Evolutionary conservation across 2,797 vertebrate genomes (phyloP).

Genomic region (Brachyalestes nurse): DNA sequence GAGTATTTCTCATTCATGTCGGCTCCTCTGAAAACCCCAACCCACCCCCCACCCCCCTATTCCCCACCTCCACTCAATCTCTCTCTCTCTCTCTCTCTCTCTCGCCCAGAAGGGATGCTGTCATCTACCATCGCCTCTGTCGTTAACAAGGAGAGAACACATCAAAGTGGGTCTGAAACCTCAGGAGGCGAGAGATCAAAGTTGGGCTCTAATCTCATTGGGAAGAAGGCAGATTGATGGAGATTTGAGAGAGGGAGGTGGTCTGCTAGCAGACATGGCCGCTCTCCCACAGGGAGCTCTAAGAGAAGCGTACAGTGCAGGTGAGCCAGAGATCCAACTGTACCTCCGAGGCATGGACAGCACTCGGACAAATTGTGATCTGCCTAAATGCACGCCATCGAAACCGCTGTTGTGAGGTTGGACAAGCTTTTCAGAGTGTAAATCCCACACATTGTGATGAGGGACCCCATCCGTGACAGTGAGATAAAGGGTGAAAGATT

Average conservation of each 20-base stretch:
- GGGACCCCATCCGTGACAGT: neutral
- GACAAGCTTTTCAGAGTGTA: neutral
- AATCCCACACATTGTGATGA: neutral
- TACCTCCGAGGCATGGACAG: conserved; percentile 8
- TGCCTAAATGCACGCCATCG: neutral
- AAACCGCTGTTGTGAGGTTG: neutral
- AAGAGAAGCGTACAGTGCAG: conserved; percentile 3
- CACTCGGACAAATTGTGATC: neutral
- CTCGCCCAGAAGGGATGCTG: conserved; percentile 61
- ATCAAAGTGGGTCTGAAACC: conserved; percentile 62
- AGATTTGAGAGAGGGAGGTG: conserved; percentile 55
- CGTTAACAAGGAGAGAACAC: conserved; percentile 62
- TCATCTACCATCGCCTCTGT: conserved; percentile 60
- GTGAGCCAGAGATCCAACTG: conserved; percentile 21
- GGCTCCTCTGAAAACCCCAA: conserved; percentile 15
- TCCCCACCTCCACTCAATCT: conserved; percentile 23
- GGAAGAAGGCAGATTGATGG: conserved; percentile 61
- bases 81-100: conserved; percentile 32
- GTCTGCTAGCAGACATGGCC: conserved; percentile 39
- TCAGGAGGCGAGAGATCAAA: conserved; percentile 64
- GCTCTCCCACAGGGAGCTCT: conserved; percentile 15
- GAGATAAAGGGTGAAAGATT: neutral
- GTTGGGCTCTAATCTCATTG: conserved; percentile 60
- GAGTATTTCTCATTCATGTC: conserved; percentile 57
- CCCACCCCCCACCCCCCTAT: neutral